Conservation (phyloP, 2,888 invertebrate genomes). For the Caenorhabditis sinica region DNA sequence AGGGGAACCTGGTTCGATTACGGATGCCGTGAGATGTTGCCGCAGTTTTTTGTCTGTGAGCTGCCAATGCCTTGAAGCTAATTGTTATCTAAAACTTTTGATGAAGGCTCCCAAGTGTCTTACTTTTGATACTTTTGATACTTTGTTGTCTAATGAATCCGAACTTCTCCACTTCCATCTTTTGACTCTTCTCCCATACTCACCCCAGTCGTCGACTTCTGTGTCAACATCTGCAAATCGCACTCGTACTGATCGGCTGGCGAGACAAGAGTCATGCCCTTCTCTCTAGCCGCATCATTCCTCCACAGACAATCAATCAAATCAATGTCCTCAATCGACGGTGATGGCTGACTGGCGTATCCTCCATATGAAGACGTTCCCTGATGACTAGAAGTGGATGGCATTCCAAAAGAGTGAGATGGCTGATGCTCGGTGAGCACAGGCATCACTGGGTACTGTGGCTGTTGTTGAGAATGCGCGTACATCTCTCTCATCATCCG, state of each 20-base stretch:
- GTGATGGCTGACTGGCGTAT: constrained; percentile 19
- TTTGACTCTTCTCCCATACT: constrained; percentile 6
- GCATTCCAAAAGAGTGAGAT: constrained; percentile 43
- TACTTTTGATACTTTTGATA: too few relatives aligned
- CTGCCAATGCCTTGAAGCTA: constrained; percentile 68
- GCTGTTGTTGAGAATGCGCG: background rate
- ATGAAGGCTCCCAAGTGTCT: too few relatives aligned
- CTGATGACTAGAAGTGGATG: constrained; percentile 37
- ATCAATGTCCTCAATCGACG: constrained; percentile 79
- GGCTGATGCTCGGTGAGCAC: constrained; percentile 66
- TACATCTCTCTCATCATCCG: constrained; percentile 35
- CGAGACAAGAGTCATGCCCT: constrained; percentile 62
- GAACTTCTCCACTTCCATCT: background rate
- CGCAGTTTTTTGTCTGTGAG: constrained; percentile 82
- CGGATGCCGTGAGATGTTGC: constrained; percentile 78
- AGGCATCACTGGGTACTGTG: constrained; percentile 54
- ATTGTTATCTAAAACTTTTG: background rate
- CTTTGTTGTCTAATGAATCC: too few relatives aligned
- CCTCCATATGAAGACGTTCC: constrained; percentile 44
- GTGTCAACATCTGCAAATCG: constrained; percentile 79
- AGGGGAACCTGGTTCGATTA: constrained; percentile 83
- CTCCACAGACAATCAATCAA: constrained; percentile 83
- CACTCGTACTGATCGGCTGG: constrained; percentile 78
- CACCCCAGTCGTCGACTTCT: constrained; percentile 75
- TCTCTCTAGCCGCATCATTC: constrained; percentile 77